Conservation (phyloP, 2,113 vertebrate genomes). For the Pomatorhinus ruficollis region DNA sequence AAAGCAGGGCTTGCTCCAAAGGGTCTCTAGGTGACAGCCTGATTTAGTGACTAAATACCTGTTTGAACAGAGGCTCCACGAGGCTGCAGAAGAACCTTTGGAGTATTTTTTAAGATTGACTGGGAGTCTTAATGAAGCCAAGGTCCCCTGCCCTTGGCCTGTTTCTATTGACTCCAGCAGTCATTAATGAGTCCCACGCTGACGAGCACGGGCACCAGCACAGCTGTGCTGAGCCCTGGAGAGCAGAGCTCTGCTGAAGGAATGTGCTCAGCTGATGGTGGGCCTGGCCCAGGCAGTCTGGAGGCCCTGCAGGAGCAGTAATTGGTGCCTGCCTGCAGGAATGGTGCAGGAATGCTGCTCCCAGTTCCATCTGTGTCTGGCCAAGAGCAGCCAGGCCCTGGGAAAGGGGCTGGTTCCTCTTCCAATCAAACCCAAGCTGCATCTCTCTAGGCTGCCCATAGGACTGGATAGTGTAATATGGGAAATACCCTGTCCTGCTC, state of each 20-base stretch:
- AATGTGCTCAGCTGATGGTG: neutral
- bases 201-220: neutral
- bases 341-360: neutral
- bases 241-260: neutral
- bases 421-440: neutral
- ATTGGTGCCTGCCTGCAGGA: neutral
- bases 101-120: conserved; percentile 31
- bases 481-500: fast-evolving
- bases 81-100: conserved; percentile 20
- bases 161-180: neutral
- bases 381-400: neutral
- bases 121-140: conserved; percentile 46
- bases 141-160: neutral
- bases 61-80: conserved; percentile 34
- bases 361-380: neutral
- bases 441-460: neutral
- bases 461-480: too few species aligned
- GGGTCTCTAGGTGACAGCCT: neutral
- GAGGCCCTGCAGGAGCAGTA: neutral
- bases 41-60: conserved; percentile 42
- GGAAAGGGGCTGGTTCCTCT: neutral
- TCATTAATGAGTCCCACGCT: neutral
- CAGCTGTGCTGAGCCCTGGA: neutral
- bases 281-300: neutral
- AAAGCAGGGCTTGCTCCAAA: neutral